Evolutionary conservation across 2,113 vertebrate species (phyloP), one percentile per base, ranked within the genome.

Genomic region (Lichenostomus cassidix): DNA sequence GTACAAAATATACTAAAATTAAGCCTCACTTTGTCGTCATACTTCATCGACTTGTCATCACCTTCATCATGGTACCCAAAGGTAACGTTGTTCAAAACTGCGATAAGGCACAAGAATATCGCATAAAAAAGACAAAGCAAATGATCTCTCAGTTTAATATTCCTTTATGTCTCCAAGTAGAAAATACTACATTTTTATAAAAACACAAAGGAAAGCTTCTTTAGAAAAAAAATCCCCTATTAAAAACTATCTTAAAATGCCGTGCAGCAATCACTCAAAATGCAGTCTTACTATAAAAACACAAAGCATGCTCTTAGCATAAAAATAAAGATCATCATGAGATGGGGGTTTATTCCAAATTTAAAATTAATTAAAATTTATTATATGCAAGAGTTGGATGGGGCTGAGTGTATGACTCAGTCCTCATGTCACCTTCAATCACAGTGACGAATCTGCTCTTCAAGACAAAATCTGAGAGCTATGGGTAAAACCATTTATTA

Each of bases 351-450:
- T 52, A 77, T 29, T 83, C 42, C 44, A 63, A 94, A 90, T 90
- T 81, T 94, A 75, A 89, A 86, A 92, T 60, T 60, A 89, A 94
- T 92, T 93, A 83, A 75, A 89, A 95, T 83, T 75, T 59, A 95
- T 83, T 80, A 86, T 74, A 84, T 78, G 76, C 69, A 92, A 92
- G 70, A 89, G 44, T 81, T 94, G 77, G 83, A 93, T 64, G 60
- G n/a, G 52, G 60, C 41, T 87, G 41, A 78, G 41, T 73, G 29
- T 15, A 63, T 91, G 94, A 95, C 67, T 97, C 95, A 92, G 77
- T 83, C 80, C 33, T 89, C 70, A 24, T 80, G 94, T 92, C 96
- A 92, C 37, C 35, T 91, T 74, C 83, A 92, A 91, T 97, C 84
- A 87, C 27, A 94, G 21, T 19, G 55, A 85, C 0, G 0, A 91